Percentiles rank a stretch among this genome's conserved stretches.
These are phyloP conservation scores for Typhlichthys eigenmanni DNA, from an alignment of 2,797 vertebrate genomes.

Conservation along the genomic window DNA sequence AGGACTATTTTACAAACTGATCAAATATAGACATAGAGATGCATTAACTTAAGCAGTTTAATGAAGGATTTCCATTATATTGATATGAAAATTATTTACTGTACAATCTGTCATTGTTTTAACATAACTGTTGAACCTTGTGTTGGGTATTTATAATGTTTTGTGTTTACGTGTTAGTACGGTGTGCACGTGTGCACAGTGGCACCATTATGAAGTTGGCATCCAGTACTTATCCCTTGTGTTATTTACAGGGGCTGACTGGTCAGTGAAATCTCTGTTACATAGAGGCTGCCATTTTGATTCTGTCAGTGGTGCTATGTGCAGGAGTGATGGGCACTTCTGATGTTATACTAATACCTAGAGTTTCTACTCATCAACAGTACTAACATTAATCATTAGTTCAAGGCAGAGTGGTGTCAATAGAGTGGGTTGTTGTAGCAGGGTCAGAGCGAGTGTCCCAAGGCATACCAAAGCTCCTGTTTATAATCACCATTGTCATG, in stretches of 20 bases:
- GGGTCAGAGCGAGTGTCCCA: slow-evolving; percentile 61
- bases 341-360: slow-evolving; percentile 48
- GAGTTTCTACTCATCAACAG: slow-evolving; percentile 50
- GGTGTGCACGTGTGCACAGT: slow-evolving; percentile 52
- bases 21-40: slow-evolving; percentile 41
- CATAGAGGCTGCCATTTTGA: slow-evolving; percentile 61
- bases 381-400: slow-evolving; percentile 44
- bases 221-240: slow-evolving; percentile 47
- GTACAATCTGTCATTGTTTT: slow-evolving; percentile 51
- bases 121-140: slow-evolving; percentile 48
- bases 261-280: slow-evolving; percentile 66
- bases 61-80: slow-evolving; percentile 62
- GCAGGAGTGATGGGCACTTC: slow-evolving; percentile 57
- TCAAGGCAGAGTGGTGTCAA: slow-evolving; percentile 29
- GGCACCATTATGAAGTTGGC: slow-evolving; percentile 56
- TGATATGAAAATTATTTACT: slow-evolving; percentile 61
- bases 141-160: slow-evolving; percentile 57
- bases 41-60: slow-evolving; percentile 41
- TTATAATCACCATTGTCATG: slow-evolving; percentile 47
- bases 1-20: slow-evolving; percentile 47
- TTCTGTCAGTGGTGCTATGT: slow-evolving; percentile 65
- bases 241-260: slow-evolving; percentile 54
- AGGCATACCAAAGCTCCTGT: slow-evolving; percentile 66
- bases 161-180: slow-evolving; percentile 58
- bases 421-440: slow-evolving; percentile 50